phyloP scores from a whole-genome alignment of 2,888 invertebrate genomes.

The Prosopocoilus inquinatus region DNA sequence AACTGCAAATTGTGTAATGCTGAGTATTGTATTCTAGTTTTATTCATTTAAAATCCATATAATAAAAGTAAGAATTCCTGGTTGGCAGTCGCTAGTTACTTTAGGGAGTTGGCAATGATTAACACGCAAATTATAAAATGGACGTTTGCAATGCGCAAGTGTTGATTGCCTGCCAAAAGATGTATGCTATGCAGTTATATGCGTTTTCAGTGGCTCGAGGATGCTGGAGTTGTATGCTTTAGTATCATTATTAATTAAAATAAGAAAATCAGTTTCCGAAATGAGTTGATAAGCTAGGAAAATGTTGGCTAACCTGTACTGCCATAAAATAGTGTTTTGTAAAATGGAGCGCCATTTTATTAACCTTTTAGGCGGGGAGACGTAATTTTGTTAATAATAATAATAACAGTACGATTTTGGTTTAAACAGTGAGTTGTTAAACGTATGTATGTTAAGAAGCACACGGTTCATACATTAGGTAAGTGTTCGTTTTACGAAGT shows the following conservation, averaged over 20 bases:
- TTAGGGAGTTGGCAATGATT: background rate
- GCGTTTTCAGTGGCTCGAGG: background rate
- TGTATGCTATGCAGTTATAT: constrained; percentile 1
- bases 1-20: too few relatives aligned
- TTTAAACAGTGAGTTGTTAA: background rate
- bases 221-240: too few relatives aligned
- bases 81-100: background rate
- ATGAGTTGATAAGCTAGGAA: background rate
- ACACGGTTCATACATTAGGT: background rate
- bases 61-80: too few relatives aligned
- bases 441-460: background rate
- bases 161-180: background rate
- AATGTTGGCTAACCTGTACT: constrained; percentile 32
- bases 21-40: too few relatives aligned
- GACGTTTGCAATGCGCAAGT: background rate
- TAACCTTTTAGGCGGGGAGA: constrained; percentile 50
- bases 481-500: background rate
- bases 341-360: constrained; percentile 48
- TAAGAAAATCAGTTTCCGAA: too few relatives aligned
- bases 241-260: too few relatives aligned
- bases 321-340: constrained; percentile 14
- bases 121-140: background rate
- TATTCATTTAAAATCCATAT: too few relatives aligned
- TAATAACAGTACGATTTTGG: constrained; percentile 11
- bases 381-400: constrained; percentile 30